These are phyloP conservation scores for Macrophya alboannulata DNA, from an alignment of 2,888 invertebrate species.

Conservation along the genomic window DNA sequence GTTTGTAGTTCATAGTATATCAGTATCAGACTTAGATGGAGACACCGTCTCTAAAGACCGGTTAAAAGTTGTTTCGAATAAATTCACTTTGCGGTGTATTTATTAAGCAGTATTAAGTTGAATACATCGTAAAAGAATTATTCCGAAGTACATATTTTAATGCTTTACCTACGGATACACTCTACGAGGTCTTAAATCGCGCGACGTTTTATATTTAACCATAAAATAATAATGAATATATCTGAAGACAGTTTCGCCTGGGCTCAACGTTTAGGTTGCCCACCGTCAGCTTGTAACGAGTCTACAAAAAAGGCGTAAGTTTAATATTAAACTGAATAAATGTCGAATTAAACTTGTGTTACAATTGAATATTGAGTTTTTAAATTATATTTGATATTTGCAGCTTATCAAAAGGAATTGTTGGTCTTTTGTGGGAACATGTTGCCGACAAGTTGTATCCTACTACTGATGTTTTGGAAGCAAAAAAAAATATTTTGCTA, in stretches of 20 bases:
- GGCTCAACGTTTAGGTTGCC: slow-evolving; percentile 66
- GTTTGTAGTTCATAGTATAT: neutral
- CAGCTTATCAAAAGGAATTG: slow-evolving; percentile 71
- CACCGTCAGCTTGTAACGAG: slow-evolving; percentile 63
- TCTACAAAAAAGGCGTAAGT: slow-evolving; percentile 67
- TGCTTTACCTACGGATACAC: neutral
- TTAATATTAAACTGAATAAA: neutral
- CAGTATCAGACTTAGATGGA: neutral
- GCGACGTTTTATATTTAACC: neutral
- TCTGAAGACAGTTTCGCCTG: slow-evolving; percentile 62
- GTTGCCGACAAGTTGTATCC: slow-evolving; percentile 65
- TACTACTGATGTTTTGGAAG: slow-evolving; percentile 64
- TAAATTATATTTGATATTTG: neutral
- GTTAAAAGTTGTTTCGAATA: slow-evolving; percentile 18
- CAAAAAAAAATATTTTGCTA: slow-evolving; percentile 71
- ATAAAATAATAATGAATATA: slow-evolving; percentile 57
- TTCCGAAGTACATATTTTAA: neutral
- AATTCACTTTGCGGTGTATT: neutral
- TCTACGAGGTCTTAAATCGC: neutral
- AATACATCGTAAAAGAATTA: neutral
- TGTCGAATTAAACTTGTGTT: neutral
- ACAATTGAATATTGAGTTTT: neutral
- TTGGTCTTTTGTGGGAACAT: slow-evolving; percentile 72
- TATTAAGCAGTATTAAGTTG: too few species aligned
- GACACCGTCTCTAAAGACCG: neutral